A percentile compares a stretch with the other conserved stretches of the same genome.
phyloP scores from a whole-genome alignment of 1,140 invertebrate species.

The Holotrichia oblita region DNA sequence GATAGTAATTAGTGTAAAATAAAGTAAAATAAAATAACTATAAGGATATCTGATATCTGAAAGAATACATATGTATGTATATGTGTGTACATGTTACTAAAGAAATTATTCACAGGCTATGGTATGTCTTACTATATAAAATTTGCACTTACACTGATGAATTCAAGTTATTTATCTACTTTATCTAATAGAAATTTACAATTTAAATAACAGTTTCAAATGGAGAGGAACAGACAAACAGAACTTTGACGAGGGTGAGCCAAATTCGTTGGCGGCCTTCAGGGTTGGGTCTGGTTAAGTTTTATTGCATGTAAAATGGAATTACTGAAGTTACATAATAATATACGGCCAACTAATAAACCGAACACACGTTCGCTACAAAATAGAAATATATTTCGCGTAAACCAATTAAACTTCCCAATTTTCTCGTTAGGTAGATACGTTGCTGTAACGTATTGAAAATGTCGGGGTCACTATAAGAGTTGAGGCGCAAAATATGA shows the following conservation, averaged over 20 bases:
- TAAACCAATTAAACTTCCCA: constrained; percentile 24
- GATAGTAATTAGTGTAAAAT: too few species aligned
- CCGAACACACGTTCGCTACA: not conserved
- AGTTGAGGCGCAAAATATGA: not conserved
- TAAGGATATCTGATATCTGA: too few species aligned
- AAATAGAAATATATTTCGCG: not conserved
- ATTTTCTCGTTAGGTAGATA: constrained; percentile 13
- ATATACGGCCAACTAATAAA: constrained; percentile 26
- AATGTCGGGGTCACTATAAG: not conserved
- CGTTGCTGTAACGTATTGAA: not conserved
- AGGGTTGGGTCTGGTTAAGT: not conserved
- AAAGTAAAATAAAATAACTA: too few species aligned
- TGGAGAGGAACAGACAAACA: not conserved
- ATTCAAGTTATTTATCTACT: not conserved
- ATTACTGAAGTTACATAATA: constrained; percentile 28
- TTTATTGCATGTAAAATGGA: constrained; percentile 26
- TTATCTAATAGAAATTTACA: not conserved
- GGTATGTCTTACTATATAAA: too few species aligned
- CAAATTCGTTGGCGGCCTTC: constrained; percentile 21
- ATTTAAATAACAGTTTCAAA: not conserved
- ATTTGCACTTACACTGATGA: too few species aligned
- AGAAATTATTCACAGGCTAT: too few species aligned
- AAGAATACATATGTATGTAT: too few species aligned
- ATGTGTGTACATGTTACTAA: not conserved
- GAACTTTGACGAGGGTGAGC: constrained; percentile 22